Conservation (phyloP, 1,140 invertebrate species). For the Trichonephila inaurata region DNA sequence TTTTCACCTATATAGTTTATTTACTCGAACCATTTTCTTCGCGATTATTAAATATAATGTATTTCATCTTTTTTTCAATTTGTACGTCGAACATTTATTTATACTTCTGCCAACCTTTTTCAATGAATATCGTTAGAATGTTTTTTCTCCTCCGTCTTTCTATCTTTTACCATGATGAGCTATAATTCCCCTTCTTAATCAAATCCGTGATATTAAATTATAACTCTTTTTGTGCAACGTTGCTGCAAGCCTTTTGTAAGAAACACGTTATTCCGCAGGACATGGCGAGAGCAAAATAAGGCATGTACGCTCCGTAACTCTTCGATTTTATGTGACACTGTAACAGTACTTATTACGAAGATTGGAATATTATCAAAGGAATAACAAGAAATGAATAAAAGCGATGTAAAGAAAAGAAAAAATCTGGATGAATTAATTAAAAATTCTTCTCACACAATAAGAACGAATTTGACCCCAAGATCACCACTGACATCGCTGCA, state of each 20-base stretch:
- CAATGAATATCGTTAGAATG: neutral
- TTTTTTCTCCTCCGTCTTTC: neutral
- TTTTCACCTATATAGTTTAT: too few species aligned
- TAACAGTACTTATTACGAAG: constrained; percentile 41
- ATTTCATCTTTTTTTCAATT: neutral
- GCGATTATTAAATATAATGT: neutral
- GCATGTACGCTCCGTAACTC: neutral
- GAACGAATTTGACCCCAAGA: neutral
- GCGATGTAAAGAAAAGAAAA: neutral
- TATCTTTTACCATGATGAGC: neutral
- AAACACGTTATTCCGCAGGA: constrained; percentile 38
- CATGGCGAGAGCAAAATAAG: neutral
- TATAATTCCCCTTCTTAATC: neutral
- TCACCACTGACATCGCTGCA: neutral
- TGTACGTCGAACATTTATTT: neutral
- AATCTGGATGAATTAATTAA: constrained; percentile 41
- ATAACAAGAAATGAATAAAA: neutral
- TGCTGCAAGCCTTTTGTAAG: neutral
- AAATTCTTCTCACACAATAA: constrained; percentile 54
- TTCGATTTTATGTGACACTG: constrained; percentile 49
- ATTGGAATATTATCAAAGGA: constrained; percentile 15
- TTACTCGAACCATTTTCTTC: neutral
- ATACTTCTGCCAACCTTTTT: neutral
- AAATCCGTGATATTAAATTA: constrained; percentile 4
- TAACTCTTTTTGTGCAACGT: neutral